phyloP scores from a whole-genome alignment of 2,113 vertebrate genomes.

The Pachypanchax playfairii region DNA sequence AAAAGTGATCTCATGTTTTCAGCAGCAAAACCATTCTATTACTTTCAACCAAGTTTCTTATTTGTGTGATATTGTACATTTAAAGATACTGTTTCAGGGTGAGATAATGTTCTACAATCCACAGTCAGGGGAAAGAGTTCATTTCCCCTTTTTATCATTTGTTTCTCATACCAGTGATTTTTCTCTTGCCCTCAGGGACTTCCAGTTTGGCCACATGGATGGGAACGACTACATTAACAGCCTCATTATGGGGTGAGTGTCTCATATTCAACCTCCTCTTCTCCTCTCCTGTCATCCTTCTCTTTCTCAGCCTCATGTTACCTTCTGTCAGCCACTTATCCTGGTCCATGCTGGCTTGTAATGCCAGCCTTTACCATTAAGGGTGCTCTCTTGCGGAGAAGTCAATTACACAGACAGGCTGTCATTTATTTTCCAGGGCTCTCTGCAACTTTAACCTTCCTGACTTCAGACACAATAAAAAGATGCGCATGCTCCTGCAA shows the following conservation, averaged over 20 bases:
- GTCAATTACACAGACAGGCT: constrained; percentile 61
- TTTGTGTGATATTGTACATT: constrained; percentile 12
- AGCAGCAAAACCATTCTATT: neutral
- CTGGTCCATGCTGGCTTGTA: constrained; percentile 34
- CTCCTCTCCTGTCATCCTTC: constrained; percentile 17
- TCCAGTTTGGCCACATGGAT: constrained; percentile 98
- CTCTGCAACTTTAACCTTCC: constrained; percentile 23
- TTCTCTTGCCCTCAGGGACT: constrained; percentile 75
- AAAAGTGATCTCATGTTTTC: constrained; percentile 29
- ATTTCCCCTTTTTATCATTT: constrained; percentile 1
- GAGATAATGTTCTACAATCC: constrained; percentile 16
- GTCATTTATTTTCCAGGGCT: constrained; percentile 47
- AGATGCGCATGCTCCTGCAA: constrained; percentile 1
- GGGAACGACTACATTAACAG: constrained; percentile 98
- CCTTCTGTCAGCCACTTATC: constrained; percentile 51
- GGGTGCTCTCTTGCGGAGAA: constrained; percentile 53
- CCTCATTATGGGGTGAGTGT: constrained; percentile 96
- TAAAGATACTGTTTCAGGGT: constrained; percentile 22
- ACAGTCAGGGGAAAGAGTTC: neutral
- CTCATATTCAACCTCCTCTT: constrained; percentile 19
- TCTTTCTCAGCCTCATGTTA: constrained; percentile 34
- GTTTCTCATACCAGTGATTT: constrained; percentile 32
- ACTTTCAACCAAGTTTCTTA: constrained; percentile 18
- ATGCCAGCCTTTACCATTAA: constrained; percentile 56
- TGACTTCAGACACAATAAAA: neutral